Evolutionary conservation across 2,797 vertebrate species (phyloP).

Genomic region (Valencia hispanica): DNA sequence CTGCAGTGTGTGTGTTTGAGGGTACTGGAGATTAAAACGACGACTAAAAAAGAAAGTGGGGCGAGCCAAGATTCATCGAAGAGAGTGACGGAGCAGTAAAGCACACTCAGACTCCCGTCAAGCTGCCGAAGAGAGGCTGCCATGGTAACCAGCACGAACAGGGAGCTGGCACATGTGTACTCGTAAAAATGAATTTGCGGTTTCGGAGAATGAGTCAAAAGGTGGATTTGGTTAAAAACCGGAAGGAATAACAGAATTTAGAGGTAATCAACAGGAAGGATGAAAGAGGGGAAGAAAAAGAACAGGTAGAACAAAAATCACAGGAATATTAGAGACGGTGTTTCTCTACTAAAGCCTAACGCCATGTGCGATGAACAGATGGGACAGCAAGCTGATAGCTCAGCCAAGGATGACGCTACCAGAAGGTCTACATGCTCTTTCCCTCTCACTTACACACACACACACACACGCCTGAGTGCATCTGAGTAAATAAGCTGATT

Average conservation of each 20-base stretch:
- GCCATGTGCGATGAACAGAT: conserved; percentile 80
- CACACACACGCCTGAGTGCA: conserved; percentile 27
- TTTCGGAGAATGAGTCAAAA: conserved; percentile 40
- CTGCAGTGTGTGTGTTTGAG: conserved; percentile 47
- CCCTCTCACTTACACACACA: conserved; percentile 14
- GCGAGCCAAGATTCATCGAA: conserved; percentile 63
- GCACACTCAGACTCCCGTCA: conserved; percentile 67
- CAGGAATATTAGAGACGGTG: conserved; percentile 33
- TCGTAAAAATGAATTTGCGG: conserved; percentile 57
- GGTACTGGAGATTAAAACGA: conserved; percentile 50
- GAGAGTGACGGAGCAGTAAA: conserved; percentile 73
- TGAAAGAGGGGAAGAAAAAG: conserved; percentile 27
- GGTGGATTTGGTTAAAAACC: conserved; percentile 29
- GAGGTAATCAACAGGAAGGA: conserved; percentile 47
- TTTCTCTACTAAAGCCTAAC: conserved; percentile 58
- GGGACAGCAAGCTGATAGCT: conserved; percentile 78
- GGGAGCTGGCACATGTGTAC: conserved; percentile 63
- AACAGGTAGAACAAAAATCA: conserved; percentile 27
- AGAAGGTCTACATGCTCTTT: conserved; percentile 47
- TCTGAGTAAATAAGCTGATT: conserved; percentile 60
- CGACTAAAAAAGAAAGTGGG: conserved; percentile 50
- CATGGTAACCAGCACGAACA: conserved; percentile 65
- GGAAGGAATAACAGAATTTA: conserved; percentile 29
- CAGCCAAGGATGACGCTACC: conserved; percentile 76
- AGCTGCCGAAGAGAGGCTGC: conserved; percentile 66